phyloP scores from a whole-genome alignment of 2,888 invertebrate genomes.

The Cephus pygmeus region DNA sequence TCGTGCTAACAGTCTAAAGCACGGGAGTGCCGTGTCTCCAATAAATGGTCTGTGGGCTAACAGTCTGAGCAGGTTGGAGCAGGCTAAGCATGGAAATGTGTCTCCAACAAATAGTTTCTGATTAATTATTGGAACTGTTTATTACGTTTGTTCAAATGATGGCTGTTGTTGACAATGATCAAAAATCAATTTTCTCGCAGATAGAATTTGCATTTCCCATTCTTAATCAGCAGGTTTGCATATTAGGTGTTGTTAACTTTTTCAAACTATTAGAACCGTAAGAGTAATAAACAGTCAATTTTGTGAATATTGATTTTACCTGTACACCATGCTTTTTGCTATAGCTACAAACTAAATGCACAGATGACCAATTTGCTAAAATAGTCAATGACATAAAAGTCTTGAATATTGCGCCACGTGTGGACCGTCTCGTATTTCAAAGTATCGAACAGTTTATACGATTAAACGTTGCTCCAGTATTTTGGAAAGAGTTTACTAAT shows the following conservation, averaged over 20 bases:
- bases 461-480: slow-evolving; percentile 72
- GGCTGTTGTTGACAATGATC: background rate
- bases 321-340: slow-evolving; percentile 4
- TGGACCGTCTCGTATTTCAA: slow-evolving; percentile 65
- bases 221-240: slow-evolving; percentile 42
- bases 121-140: background rate
- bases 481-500: slow-evolving; percentile 75
- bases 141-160: background rate
- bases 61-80: background rate
- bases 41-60: too few species aligned
- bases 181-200: slow-evolving; percentile 18
- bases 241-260: background rate
- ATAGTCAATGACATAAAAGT: slow-evolving; percentile 55
- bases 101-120: background rate
- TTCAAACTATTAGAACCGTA: background rate
- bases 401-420: slow-evolving; percentile 51
- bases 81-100: background rate
- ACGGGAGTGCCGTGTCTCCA: too few species aligned
- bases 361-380: slow-evolving; percentile 60
- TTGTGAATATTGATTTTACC: background rate
- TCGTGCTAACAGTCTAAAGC: too few species aligned
- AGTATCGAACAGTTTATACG: slow-evolving; percentile 73
- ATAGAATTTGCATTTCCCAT: slow-evolving; percentile 54
- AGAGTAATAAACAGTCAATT: background rate
- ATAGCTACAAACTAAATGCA: slow-evolving; percentile 45